These are phyloP conservation scores for Melinaea marsaeus DNA, from an alignment of 2,888 invertebrate species.

Conservation along the genomic window DNA sequence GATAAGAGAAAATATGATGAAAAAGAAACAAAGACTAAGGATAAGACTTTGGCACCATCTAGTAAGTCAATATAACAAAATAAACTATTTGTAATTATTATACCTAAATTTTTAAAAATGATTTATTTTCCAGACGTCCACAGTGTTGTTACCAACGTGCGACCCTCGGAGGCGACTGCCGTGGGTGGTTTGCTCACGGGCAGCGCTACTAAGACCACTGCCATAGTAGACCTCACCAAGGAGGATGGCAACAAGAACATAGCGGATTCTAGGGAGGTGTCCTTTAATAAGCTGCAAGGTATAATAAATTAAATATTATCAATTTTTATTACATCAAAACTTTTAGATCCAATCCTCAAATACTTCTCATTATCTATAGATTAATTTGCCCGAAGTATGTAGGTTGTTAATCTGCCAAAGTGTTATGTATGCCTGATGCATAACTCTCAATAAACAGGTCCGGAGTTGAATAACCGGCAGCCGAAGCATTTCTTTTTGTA, in stretches of 20 bases:
- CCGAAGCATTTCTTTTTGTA: background rate
- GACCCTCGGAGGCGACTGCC: constrained; percentile 84
- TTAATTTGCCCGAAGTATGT: no score
- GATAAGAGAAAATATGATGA: constrained; percentile 37
- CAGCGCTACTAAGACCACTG: constrained; percentile 71
- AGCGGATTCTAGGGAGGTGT: constrained; percentile 84
- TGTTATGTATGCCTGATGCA: no score
- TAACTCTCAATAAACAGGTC: no score
- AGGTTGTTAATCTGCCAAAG: no score
- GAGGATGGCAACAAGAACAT: constrained; percentile 79
- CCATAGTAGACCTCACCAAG: constrained; percentile 80
- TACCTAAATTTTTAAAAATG: background rate
- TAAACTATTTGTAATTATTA: no score
- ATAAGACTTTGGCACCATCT: constrained; percentile 70
- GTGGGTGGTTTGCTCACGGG: constrained; percentile 85
- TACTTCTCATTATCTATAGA: no score
- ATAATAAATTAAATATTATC: constrained; percentile 7
- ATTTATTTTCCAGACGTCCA: constrained; percentile 58
- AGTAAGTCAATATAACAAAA: constrained; percentile 47
- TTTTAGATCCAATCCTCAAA: no score
- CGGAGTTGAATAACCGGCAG: no score
- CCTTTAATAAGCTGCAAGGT: constrained; percentile 86
- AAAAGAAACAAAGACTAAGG: constrained; percentile 62
- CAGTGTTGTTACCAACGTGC: constrained; percentile 71
- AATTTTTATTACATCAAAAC: background rate